Conservation (phyloP, 1,140 invertebrate genomes). For the Pinna nobilis region DNA sequence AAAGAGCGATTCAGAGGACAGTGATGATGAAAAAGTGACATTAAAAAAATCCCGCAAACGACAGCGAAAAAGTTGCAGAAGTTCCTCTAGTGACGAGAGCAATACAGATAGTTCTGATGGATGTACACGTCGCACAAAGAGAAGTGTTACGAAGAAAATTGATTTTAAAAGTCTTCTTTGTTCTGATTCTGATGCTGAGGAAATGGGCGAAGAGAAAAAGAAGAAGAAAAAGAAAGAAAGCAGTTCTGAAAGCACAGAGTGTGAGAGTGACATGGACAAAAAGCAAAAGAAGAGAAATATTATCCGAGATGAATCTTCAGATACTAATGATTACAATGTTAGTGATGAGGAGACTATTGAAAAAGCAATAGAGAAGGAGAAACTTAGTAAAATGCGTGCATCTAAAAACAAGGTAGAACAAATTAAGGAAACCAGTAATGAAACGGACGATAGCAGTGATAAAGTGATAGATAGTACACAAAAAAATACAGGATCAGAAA, state of each 20-base stretch:
- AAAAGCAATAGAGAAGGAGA: slow-evolving; percentile 23
- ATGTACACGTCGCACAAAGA: not conserved
- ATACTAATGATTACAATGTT: slow-evolving; percentile 16
- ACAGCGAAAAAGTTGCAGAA: too few relatives aligned
- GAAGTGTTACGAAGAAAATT: slow-evolving; percentile 29
- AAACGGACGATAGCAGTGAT: not conserved
- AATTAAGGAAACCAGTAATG: not conserved
- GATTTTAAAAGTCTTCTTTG: slow-evolving; percentile 29
- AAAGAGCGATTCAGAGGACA: slow-evolving; percentile 30
- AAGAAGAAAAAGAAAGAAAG: slow-evolving; percentile 25
- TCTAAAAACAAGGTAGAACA: not conserved
- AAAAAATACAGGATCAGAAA: not conserved
- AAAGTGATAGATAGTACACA: slow-evolving; percentile 6
- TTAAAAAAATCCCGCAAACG: too few relatives aligned
- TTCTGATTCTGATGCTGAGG: slow-evolving; percentile 31
- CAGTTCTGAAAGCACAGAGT: not conserved
- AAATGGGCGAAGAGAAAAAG: slow-evolving; percentile 6
- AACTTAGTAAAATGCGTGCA: not conserved
- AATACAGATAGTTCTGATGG: too few relatives aligned
- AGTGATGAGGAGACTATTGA: slow-evolving; percentile 23
- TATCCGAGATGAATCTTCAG: slow-evolving; percentile 40
- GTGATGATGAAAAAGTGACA: slow-evolving; percentile 16
- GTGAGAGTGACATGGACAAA: slow-evolving; percentile 22
- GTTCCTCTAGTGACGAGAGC: too few relatives aligned
- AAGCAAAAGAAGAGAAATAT: slow-evolving; percentile 48